A percentile compares a stretch with the other conserved stretches of the same genome.
Evolutionary conservation across 2,888 invertebrate species (phyloP).

Genomic region (Tetramorium bicarinatum): DNA sequence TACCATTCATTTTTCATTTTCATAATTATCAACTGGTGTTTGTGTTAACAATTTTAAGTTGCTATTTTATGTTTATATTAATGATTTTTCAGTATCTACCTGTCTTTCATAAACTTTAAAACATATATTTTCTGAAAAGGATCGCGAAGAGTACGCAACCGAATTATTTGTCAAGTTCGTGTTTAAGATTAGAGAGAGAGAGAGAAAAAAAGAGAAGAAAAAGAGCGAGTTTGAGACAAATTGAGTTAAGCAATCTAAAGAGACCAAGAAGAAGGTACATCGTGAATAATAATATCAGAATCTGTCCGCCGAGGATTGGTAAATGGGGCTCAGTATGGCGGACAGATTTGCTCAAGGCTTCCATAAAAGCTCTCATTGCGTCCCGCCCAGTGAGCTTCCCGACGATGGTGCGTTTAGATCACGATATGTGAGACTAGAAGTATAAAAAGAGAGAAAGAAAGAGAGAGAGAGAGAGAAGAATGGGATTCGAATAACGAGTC

Average conservation of each 20-base stretch:
- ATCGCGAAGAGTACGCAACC: conserved; percentile 15
- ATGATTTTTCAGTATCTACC: not conserved
- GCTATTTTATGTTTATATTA: not conserved
- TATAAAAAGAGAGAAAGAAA: conserved; percentile 58
- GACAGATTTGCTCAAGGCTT: conserved; percentile 78
- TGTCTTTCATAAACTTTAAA: not conserved
- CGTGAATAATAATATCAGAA: conserved; percentile 61
- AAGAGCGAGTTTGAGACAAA: conserved; percentile 28
- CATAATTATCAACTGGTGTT: not conserved
- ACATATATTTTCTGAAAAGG: conserved; percentile 10
- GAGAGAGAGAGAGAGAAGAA: conserved; percentile 52
- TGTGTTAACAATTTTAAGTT: too few species aligned
- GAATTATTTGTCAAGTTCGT: conserved; percentile 14
- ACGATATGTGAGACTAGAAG: conserved; percentile 55
- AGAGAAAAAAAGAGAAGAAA: conserved; percentile 17
- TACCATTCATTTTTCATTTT: not conserved
- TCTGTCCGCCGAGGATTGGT: conserved; percentile 55
- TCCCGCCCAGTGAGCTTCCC: conserved; percentile 76
- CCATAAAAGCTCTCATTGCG: conserved; percentile 79
- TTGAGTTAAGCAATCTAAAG: conserved; percentile 1
- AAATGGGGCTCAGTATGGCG: conserved; percentile 23
- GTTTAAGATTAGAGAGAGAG: conserved; percentile 31
- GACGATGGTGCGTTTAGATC: conserved; percentile 78
- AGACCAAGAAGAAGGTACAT: conserved; percentile 40
- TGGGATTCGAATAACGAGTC: conserved; percentile 61